Conservation (phyloP, 2,797 vertebrate genomes). For the Huso huso region DNA sequence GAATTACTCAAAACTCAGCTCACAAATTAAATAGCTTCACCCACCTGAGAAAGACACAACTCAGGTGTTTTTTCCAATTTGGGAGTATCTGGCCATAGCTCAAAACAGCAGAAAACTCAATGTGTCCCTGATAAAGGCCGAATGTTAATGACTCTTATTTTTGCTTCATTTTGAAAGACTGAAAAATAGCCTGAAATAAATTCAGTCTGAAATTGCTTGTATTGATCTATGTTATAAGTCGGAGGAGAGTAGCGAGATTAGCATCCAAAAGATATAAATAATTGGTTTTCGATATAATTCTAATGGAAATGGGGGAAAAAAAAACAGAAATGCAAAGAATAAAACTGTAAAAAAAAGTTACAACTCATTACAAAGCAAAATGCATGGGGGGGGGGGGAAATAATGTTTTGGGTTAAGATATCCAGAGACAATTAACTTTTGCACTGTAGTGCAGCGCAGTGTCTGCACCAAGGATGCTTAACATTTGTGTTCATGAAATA, state of each 20-base stretch:
- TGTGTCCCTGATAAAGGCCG: not conserved
- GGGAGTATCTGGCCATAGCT: not conserved
- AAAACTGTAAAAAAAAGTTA: no score
- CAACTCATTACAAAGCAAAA: no score
- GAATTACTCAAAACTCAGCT: slow-evolving; percentile 1
- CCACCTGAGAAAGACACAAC: not conserved
- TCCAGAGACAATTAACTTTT: no score
- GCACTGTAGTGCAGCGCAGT: no score
- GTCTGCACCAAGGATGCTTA: no score
- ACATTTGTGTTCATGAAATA: no score
- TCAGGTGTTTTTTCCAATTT: not conserved
- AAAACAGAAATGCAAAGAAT: not conserved
- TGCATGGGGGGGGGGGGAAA: no score
- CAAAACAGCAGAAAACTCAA: not conserved
- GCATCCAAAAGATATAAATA: not conserved
- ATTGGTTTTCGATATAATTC: not conserved
- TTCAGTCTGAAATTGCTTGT: not conserved
- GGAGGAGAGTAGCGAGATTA: not conserved
- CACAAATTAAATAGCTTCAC: not conserved
- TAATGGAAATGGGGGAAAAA: not conserved
- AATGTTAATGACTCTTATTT: slow-evolving; percentile 1
- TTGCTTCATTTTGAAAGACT: not conserved
- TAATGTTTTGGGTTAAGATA: no score
- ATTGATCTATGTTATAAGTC: not conserved
- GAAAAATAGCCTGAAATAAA: not conserved